These are phyloP conservation scores for Toxostoma redivivum DNA, from an alignment of 2,113 vertebrate genomes.

Conservation along the genomic window DNA sequence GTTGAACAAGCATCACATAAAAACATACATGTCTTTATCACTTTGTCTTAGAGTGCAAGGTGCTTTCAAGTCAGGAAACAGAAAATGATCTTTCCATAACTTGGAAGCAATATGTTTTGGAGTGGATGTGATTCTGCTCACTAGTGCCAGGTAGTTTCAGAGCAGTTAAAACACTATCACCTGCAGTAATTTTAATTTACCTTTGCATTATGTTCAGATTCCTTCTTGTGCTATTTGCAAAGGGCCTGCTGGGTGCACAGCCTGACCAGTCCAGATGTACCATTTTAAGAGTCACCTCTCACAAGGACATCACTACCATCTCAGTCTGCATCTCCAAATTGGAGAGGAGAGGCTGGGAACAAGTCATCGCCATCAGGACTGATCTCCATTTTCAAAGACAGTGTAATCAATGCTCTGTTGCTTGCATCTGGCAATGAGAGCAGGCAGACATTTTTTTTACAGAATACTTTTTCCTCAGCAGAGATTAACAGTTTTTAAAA, in stretches of 20 bases:
- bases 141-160: not conserved
- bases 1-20: not conserved
- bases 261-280: not conserved
- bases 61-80: not conserved
- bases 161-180: not conserved
- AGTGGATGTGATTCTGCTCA: not conserved
- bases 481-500: not conserved
- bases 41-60: not conserved
- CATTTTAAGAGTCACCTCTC: not conserved
- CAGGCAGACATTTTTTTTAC: not conserved
- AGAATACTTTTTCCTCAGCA: not conserved
- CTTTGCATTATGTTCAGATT: not conserved
- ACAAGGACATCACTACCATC: fast-evolving
- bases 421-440: not conserved
- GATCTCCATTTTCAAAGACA: not conserved
- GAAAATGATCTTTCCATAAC: not conserved
- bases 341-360: not conserved
- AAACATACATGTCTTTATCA: not conserved
- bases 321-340: not conserved
- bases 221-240: not conserved
- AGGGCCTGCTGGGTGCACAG: not conserved
- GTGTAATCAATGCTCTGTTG: not conserved
- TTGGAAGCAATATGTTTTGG: not conserved
- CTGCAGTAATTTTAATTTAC: not conserved
- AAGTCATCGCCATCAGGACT: not conserved